Conservation (phyloP, 2,888 invertebrate species). For the Troides oblongomaculatus region DNA sequence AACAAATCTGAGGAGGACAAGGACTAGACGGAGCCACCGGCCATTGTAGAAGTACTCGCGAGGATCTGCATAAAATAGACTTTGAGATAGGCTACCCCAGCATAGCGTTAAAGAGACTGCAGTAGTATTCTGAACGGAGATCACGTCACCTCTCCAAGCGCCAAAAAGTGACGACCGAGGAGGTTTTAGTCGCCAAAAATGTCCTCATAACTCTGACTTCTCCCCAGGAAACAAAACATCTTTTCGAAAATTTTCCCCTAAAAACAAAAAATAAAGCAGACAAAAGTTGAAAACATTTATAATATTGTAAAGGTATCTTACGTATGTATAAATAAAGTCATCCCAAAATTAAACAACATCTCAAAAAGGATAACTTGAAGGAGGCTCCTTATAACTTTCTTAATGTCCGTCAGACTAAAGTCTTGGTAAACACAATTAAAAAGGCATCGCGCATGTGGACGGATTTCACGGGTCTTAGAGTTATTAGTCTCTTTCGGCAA, state of each 20-base stretch:
- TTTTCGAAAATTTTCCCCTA: neutral
- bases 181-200: too few relatives aligned
- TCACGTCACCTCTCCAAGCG: too few relatives aligned
- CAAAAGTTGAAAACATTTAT: neutral
- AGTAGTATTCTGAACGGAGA: too few relatives aligned
- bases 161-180: too few relatives aligned
- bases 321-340: neutral
- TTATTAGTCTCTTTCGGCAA: slow-evolving; percentile 44
- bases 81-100: too few relatives aligned
- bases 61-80: too few relatives aligned
- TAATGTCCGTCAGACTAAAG: slow-evolving; percentile 32
- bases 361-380: neutral
- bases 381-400: neutral
- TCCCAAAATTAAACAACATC: neutral
- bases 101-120: too few relatives aligned
- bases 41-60: too few relatives aligned
- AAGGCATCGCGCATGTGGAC: slow-evolving; percentile 63
- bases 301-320: neutral
- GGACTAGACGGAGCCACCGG: too few relatives aligned
- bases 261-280: neutral
- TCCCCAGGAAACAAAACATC: neutral
- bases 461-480: slow-evolving; percentile 39
- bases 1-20: too few relatives aligned
- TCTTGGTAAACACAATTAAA: slow-evolving; percentile 73
- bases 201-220: neutral